A percentile compares a stretch with the other conserved stretches of the same genome.
Evolutionary conservation across 2,113 vertebrate genomes (phyloP).

Genomic region (Amblyornis subalaris): DNA sequence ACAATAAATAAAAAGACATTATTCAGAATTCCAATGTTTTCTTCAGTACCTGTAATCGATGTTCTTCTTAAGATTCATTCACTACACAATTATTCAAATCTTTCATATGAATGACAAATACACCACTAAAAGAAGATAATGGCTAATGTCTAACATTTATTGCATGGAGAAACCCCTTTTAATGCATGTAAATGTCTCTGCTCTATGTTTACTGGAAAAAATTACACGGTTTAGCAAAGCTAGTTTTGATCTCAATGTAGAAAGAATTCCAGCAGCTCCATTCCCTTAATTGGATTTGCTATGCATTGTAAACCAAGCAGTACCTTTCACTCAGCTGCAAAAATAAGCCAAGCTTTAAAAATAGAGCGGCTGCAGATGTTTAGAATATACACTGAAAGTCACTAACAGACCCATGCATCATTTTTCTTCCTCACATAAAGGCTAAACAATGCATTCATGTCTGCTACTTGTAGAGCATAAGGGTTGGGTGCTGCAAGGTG

Average conservation of each 20-base stretch:
- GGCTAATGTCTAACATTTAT: constrained; percentile 18
- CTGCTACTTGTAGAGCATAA: not conserved
- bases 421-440: not conserved
- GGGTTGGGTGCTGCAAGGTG: not conserved
- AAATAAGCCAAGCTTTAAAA: constrained; percentile 58
- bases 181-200: constrained; percentile 38
- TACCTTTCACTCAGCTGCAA: constrained; percentile 47
- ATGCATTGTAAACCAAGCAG: constrained; percentile 66
- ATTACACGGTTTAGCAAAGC: constrained; percentile 68
- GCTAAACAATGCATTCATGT: not conserved
- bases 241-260: constrained; percentile 64
- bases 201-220: constrained; percentile 58
- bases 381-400: not conserved
- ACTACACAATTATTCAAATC: not conserved
- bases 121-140: constrained; percentile 24
- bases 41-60: not conserved
- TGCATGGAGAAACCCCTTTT: constrained; percentile 21
- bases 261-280: constrained; percentile 61
- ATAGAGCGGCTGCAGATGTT: constrained; percentile 20
- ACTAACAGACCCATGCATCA: not conserved
- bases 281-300: constrained; percentile 72
- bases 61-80: not conserved
- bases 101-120: not conserved
- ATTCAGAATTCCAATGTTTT: not conserved
- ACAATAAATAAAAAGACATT: not conserved